Evolutionary conservation across 92 coral and sea anemone genomes (phyloP), one percentile per base, ranked within the genome.

Genomic region (Zoanthus sociatus): DNA sequence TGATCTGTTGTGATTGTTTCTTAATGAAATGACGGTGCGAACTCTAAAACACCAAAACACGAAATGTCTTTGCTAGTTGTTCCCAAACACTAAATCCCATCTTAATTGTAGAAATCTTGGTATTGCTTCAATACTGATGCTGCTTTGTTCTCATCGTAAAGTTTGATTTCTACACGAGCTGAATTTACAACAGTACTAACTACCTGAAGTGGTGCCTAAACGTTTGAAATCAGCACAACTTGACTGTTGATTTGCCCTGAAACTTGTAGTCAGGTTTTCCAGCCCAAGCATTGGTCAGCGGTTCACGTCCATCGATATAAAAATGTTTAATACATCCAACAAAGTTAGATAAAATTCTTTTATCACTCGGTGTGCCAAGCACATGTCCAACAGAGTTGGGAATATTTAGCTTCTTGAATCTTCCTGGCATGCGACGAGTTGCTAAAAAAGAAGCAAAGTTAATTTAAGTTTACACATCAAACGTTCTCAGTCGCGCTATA

Each of bases 311-410:
- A 84, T 97, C 99, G 15, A 95, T 91, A 21, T 86, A 86, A 66
- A 97, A 92, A 87, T 95, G 93, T 86, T 90, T 89, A 74, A 97
- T 93, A 84, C 99, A 97, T 9, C 99, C 99, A 84, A 92, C 77
- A 88, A 90, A 97, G 85, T 97, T 95, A 4, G 96, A 75, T 4
- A 87, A 85, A 26, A 90, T 90, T 30, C 83, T 81, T 32, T 74
- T 74, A 54, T 87, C 79, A 51, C 95, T 89, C 21, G 98, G 98
- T 14, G 98, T 95, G 3, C 98, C 99, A 42, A 92, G 95, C 73
- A 93, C 76, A 82, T 87, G 91, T 47, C 95, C 98, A 31, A 53
- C 81, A 4, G 99, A 92, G 16, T 87, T 69, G 1, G 96, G 94
- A 78, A 97, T 89, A 78, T 95, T 94, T 60, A 97, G 87, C 69